Evolutionary conservation across 2,797 vertebrate genomes (phyloP).

Genomic region (Malurus splendens): DNA sequence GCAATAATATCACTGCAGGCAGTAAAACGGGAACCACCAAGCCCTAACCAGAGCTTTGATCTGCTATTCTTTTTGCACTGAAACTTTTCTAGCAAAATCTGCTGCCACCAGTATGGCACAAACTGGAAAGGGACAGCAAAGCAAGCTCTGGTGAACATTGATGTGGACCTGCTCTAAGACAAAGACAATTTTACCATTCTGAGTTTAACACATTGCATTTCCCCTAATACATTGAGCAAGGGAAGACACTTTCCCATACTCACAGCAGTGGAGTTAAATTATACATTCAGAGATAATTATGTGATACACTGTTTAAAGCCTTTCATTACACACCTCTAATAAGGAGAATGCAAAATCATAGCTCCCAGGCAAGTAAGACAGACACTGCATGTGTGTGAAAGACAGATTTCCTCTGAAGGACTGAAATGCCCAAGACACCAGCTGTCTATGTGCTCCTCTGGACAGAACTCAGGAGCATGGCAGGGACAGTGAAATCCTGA

Average conservation of each 20-base stretch:
- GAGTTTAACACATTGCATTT: background rate
- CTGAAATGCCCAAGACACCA: background rate
- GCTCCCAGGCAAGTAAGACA: background rate
- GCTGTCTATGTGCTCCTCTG: background rate
- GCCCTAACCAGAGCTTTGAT: background rate
- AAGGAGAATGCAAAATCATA: slow-evolving; percentile 1
- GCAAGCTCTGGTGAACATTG: background rate
- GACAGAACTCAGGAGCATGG: background rate
- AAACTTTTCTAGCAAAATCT: background rate
- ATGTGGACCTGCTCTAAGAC: background rate
- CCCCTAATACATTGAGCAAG: background rate
- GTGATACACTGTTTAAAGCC: background rate
- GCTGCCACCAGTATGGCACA: background rate
- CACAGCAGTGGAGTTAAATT: background rate
- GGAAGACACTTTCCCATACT: background rate
- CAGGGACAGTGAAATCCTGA: background rate
- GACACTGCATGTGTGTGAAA: background rate
- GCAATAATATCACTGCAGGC: background rate
- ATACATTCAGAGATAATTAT: slow-evolving; percentile 13
- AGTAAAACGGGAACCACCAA: background rate
- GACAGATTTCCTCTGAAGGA: background rate
- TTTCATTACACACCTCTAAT: background rate
- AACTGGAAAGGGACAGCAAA: background rate
- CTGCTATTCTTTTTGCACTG: background rate
- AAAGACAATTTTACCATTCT: background rate